phyloP scores from a whole-genome alignment of 2,888 invertebrate genomes.

The Bibio marci region DNA sequence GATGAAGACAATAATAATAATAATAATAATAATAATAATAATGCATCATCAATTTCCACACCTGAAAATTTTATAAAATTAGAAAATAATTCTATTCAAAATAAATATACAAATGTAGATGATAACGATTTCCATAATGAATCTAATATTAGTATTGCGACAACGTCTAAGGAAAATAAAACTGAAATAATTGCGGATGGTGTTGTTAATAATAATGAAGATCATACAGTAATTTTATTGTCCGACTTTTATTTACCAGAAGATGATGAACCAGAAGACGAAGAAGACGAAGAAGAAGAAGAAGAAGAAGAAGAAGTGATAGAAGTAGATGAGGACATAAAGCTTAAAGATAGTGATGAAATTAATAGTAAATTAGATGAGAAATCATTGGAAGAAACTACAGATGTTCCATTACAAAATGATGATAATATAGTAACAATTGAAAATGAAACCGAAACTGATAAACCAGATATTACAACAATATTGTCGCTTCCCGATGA shows the following conservation, averaged over 20 bases:
- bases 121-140: too few relatives aligned
- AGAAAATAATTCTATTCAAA: neutral
- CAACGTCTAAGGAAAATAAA: too few relatives aligned
- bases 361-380: too few relatives aligned
- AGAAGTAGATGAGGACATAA: neutral
- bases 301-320: neutral
- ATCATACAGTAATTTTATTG: conserved; percentile 17
- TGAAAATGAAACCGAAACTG: too few relatives aligned
- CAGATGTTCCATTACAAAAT: too few relatives aligned
- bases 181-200: neutral
- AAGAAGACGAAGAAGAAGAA: conserved; percentile 9
- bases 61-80: too few relatives aligned
- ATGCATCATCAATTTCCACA: too few relatives aligned
- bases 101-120: too few relatives aligned
- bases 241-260: conserved; percentile 17
- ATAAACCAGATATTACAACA: conserved; percentile 9
- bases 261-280: conserved; percentile 6
- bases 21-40: neutral
- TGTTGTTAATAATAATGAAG: conserved; percentile 4
- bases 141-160: too few relatives aligned
- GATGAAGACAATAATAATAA: neutral
- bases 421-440: neutral
- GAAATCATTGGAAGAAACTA: too few relatives aligned
- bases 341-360: too few relatives aligned
- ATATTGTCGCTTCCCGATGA: conserved; percentile 19